Evolutionary conservation across 2,888 invertebrate genomes (phyloP).

Genomic region (Agonopterix arenella): DNA sequence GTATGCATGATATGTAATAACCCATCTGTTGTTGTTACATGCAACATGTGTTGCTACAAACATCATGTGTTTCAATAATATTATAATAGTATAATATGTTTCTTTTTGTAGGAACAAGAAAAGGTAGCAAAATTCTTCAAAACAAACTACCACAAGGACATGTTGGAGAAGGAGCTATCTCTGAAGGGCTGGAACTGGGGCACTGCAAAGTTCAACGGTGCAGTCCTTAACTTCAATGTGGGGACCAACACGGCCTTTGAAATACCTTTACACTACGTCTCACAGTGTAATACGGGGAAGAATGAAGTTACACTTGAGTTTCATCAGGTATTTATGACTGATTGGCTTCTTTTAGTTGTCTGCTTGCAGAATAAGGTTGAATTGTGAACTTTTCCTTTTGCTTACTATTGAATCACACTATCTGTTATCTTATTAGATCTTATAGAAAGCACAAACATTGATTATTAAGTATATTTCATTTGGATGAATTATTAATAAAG

Average conservation of each 20-base stretch:
- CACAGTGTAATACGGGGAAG: slow-evolving; percentile 96
- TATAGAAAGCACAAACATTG: no score
- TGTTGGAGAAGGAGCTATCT: slow-evolving; percentile 94
- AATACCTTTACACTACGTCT: slow-evolving; percentile 96
- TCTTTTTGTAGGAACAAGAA: slow-evolving; percentile 88
- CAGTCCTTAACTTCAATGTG: slow-evolving; percentile 90
- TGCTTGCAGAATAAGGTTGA: no score
- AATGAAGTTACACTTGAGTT: slow-evolving; percentile 99
- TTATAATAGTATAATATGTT: not conserved
- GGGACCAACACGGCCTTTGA: slow-evolving; percentile 93
- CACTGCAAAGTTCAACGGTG: slow-evolving; percentile 93
- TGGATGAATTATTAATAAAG: no score
- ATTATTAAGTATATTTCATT: no score
- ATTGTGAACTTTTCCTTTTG: no score
- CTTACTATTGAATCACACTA: no score
- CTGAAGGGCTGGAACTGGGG: slow-evolving; percentile 99
- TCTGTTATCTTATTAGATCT: no score
- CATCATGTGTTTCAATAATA: not conserved
- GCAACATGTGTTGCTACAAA: not conserved
- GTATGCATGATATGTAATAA: no score
- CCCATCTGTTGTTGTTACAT: no score
- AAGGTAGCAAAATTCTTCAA: slow-evolving; percentile 94
- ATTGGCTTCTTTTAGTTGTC: no score
- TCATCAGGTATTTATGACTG: slow-evolving; percentile 93
- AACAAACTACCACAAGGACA: slow-evolving; percentile 87